phyloP scores from a whole-genome alignment of 2,888 invertebrate species.

The Phaedon cochleariae region DNA sequence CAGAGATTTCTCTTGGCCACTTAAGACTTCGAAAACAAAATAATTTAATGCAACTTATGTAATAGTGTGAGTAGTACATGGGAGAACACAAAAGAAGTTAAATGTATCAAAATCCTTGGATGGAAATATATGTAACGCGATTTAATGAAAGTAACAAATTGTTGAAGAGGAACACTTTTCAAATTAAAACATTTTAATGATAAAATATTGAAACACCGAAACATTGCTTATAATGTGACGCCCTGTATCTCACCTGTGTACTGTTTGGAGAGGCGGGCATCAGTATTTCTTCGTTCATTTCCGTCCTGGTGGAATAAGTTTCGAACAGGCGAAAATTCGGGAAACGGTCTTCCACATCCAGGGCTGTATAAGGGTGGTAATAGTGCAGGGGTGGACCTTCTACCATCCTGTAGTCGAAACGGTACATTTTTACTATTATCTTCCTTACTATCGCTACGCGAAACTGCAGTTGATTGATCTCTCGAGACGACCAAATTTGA shows the following conservation, averaged over 20 bases:
- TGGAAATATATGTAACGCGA: too few species aligned
- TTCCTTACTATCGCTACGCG: background rate
- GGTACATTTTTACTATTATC: slow-evolving; percentile 45
- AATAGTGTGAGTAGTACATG: too few species aligned
- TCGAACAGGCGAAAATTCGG: slow-evolving; percentile 46
- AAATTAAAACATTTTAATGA: too few species aligned
- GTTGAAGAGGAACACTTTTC: too few species aligned
- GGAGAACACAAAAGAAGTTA: too few species aligned
- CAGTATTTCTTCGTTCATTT: slow-evolving; percentile 53
- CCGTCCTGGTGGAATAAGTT: slow-evolving; percentile 37
- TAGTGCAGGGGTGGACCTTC: slow-evolving; percentile 59
- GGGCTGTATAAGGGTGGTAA: slow-evolving; percentile 42
- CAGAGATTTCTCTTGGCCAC: too few species aligned
- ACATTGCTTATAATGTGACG: too few species aligned
- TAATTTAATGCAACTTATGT: too few species aligned
- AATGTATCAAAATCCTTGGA: too few species aligned
- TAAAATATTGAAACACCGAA: too few species aligned
- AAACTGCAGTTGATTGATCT: background rate
- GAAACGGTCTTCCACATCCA: slow-evolving; percentile 31
- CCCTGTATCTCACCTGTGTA: slow-evolving; percentile 55
- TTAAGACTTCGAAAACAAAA: too few species aligned
- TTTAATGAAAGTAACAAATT: too few species aligned
- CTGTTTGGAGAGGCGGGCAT: slow-evolving; percentile 57
- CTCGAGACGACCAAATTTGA: slow-evolving; percentile 18
- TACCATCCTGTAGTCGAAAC: slow-evolving; percentile 57